Evolutionary conservation across 35 echinoderm and acorn worm genomes (phyloP), one percentile per base, ranked within the genome.

Genomic region (Nesometra sesokonis): DNA sequence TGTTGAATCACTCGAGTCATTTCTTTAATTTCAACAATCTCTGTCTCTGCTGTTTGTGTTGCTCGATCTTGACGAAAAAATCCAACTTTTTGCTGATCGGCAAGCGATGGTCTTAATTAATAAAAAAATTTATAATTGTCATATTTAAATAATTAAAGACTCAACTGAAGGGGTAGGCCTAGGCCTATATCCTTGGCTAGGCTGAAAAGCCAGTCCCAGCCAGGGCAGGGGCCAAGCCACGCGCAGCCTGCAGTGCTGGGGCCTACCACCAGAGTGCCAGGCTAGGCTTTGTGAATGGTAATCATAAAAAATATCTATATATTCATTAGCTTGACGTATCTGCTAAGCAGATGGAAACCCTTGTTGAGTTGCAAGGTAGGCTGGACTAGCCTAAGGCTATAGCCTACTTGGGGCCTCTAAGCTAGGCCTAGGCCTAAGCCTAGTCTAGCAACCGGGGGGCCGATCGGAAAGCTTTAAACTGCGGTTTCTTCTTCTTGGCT

Each of bases 51-150:
- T 31, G 94, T 97, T 76, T 97, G 94, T 32, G 94, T 87, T 19
- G 94, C 94, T 85, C 91, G 84, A 80, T 97, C 94, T 78, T 97
- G 94, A 21, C 94, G 80, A 82, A 93, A 97, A 91, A 97, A 97
- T 21, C 94, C 94, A 86, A 97, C 94, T 82, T 97, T 97, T 57
- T 97, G 94, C 57, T 97, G 94, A 79, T 97, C 94, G 7, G 94
- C 91, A 52, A 97, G 90, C 34, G 94, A 97, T 33, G 94, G 94
- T 77, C 94, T 97, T 17, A 13, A 13, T 19, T 4, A 15, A 7
- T 43, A 15, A 43, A 43, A 7, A 7, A 43, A 43, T 4, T 7
- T 43, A 15, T 19, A 11, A 67, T 19, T 1, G 15, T 43, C 52
- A 67, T 13, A 2, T 67, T 2, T 17, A 19, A 67, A 67, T 5